Percentiles rank a stretch among this genome's conserved stretches.
Evolutionary conservation across 2,888 invertebrate species (phyloP).

Genomic region (Folsomia manolachei): DNA sequence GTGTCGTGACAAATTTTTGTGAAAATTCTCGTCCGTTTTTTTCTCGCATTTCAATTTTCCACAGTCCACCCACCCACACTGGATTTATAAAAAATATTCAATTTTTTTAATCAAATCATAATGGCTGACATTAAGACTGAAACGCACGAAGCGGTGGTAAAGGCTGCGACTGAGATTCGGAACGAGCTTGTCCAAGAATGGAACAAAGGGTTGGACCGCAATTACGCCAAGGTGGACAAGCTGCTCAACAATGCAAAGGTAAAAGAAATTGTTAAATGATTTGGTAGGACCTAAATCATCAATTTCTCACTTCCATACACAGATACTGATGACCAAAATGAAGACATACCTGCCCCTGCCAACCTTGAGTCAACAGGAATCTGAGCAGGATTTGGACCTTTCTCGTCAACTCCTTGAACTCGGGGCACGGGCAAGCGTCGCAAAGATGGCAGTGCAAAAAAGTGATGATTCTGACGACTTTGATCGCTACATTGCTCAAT

Average conservation of each 20-base stretch:
- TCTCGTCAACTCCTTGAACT: constrained; percentile 35
- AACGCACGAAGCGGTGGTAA: neutral
- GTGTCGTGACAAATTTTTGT: too few relatives aligned
- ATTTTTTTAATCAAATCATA: too few relatives aligned
- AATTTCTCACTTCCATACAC: too few relatives aligned
- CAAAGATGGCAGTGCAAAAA: constrained; percentile 19
- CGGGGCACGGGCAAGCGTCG: constrained; percentile 31
- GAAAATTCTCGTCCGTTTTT: too few relatives aligned
- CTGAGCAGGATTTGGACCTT: constrained; percentile 12
- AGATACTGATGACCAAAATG: constrained; percentile 33
- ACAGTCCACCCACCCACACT: too few relatives aligned
- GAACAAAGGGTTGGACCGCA: constrained; percentile 29
- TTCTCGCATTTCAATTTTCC: too few relatives aligned
- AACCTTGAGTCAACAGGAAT: neutral
- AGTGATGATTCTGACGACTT: constrained; percentile 24
- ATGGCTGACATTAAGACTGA: neutral
- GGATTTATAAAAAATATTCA: too few relatives aligned
- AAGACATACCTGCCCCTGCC: constrained; percentile 16
- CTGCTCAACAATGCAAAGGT: constrained; percentile 30
- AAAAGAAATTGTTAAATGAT: too few relatives aligned
- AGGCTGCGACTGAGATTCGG: neutral
- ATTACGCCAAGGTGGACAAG: constrained; percentile 11
- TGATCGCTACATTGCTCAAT: constrained; percentile 37
- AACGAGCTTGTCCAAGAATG: constrained; percentile 26
- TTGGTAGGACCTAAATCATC: too few relatives aligned